phyloP scores from a whole-genome alignment of 2,888 invertebrate species.

The Digitonthophagus gazella region DNA sequence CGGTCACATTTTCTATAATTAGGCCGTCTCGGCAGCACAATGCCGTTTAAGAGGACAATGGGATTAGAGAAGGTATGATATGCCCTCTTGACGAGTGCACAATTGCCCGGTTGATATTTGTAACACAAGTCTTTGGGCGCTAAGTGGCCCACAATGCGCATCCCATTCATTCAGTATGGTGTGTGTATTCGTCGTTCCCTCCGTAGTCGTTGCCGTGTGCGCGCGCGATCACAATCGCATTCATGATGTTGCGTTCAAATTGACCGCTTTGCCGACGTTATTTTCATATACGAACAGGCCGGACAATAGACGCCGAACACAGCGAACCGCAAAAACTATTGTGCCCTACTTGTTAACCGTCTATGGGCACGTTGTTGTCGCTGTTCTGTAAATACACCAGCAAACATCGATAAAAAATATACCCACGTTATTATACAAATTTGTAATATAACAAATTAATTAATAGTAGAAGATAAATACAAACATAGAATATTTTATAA shows the following conservation, averaged over 20 bases:
- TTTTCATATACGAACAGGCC: neutral
- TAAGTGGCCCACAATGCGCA: conserved; percentile 44
- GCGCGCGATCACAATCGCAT: conserved; percentile 11
- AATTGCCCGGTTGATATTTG: conserved; percentile 45
- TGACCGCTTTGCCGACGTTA: neutral
- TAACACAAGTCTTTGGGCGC: conserved; percentile 41
- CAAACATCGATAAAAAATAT: neutral
- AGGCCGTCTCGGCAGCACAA: conserved; percentile 40
- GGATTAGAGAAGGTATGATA: conserved; percentile 43
- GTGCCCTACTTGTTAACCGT: neutral
- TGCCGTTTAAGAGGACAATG: conserved; percentile 42
- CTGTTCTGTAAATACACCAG: neutral
- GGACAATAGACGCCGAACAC: neutral
- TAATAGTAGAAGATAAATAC: too few relatives aligned
- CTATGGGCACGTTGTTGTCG: neutral
- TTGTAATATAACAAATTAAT: too few relatives aligned
- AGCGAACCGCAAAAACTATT: neutral
- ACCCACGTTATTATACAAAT: too few relatives aligned
- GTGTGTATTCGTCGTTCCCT: neutral
- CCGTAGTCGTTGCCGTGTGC: neutral
- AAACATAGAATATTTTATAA: too few relatives aligned
- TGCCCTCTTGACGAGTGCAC: conserved; percentile 43
- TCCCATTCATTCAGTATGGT: conserved; percentile 32
- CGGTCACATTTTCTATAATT: conserved; percentile 41
- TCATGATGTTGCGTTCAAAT: conserved; percentile 5